Evolutionary conservation across 2,113 vertebrate species (phyloP).

Genomic region (Fulmarus glacialis): DNA sequence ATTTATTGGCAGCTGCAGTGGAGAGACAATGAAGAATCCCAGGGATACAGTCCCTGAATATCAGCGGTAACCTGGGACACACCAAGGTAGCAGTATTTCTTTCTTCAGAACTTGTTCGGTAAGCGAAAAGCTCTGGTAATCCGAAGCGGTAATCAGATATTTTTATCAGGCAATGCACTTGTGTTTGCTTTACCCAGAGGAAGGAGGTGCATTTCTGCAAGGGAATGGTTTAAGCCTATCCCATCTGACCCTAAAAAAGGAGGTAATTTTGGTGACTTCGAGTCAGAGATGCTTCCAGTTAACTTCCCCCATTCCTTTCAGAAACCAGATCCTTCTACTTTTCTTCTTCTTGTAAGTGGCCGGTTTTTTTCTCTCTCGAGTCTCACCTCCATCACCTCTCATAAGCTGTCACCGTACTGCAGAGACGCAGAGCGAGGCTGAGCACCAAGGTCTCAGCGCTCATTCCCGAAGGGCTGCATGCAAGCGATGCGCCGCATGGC

Average conservation of each 20-base stretch:
- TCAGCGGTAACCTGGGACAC: background rate
- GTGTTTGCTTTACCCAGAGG: background rate
- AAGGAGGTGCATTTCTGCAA: background rate
- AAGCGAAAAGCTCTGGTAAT: background rate
- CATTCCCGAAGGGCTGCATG: background rate
- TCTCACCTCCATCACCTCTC: background rate
- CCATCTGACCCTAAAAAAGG: background rate
- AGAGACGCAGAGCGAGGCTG: background rate
- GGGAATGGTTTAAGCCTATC: background rate
- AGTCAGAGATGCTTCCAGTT: background rate
- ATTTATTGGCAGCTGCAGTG: background rate
- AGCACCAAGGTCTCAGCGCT: background rate
- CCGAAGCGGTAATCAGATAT: background rate
- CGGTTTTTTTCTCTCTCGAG: fast-evolving
- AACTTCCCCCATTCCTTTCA: background rate
- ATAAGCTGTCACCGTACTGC: background rate
- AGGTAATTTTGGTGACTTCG: background rate
- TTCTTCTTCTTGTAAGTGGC: background rate
- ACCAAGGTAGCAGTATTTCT: background rate
- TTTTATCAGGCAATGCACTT: background rate
- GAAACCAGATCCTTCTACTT: background rate
- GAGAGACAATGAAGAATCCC: background rate
- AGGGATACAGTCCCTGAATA: background rate
- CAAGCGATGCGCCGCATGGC: background rate
- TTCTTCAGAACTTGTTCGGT: background rate